These are phyloP conservation scores for Drosophila pseudoobscura DNA, from an alignment of 1,140 invertebrate genomes.

Conservation along the genomic window DNA sequence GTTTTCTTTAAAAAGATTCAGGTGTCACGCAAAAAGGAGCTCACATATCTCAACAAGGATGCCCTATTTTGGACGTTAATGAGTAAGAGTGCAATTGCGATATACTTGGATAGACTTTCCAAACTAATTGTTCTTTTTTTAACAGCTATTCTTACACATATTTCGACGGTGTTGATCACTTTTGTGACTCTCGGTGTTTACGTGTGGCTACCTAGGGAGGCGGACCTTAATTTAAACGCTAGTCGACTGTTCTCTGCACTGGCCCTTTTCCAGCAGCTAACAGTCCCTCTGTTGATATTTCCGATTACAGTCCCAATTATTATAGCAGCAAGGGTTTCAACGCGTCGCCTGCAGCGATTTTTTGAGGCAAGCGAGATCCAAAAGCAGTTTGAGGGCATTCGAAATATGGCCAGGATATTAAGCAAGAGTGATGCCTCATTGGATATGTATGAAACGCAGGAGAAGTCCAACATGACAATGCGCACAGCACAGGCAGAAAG, in stretches of 20 bases:
- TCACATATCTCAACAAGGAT: constrained; percentile 89
- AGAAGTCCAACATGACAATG: constrained; percentile 63
- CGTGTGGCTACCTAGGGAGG: constrained; percentile 71
- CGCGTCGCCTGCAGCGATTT: constrained; percentile 87
- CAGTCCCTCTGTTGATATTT: constrained; percentile 91
- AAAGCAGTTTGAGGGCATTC: constrained; percentile 84
- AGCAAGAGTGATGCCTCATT: constrained; percentile 82
- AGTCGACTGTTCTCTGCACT: constrained; percentile 90
- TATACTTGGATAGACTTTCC: not conserved
- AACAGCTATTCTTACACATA: constrained; percentile 86
- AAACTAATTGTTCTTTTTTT: not conserved
- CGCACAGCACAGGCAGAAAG: constrained; percentile 69
- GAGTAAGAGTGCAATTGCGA: constrained; percentile 84
- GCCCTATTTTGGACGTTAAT: constrained; percentile 90
- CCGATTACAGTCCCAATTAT: constrained; percentile 91
- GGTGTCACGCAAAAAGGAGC: constrained; percentile 87
- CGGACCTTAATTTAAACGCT: constrained; percentile 85
- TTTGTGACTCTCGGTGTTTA: constrained; percentile 89
- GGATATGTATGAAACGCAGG: constrained; percentile 79
- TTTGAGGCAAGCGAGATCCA: constrained; percentile 87
- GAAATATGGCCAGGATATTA: constrained; percentile 80
- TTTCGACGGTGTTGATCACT: constrained; percentile 88
- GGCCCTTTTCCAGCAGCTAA: constrained; percentile 91
- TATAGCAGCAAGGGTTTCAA: constrained; percentile 89
- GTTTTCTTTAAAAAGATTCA: constrained; percentile 88